Base-by-base conservation (phyloP, 2,113 vertebrate genomes). In the Thamnophis sirtalis region DNA sequence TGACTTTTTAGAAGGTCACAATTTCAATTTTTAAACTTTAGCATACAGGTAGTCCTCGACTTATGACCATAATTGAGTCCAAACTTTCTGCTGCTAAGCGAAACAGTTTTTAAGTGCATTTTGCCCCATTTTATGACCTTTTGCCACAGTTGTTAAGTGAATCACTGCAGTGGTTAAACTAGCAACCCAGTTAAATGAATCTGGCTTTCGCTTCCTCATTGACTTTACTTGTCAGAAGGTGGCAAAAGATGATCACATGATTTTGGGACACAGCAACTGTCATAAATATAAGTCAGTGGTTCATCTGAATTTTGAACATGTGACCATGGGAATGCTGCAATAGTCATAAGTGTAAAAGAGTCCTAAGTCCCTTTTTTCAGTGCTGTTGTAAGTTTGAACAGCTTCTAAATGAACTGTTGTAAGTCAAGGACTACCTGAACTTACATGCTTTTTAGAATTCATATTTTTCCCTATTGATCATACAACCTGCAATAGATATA, bases 401-500 rank as follows among this genome's bases (percentile, higher is more conserved):
- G 58, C 58, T 60, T 60, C 58, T 60, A 60, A 58, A 60, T 26
- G 58, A 3, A 26, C 58, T 60, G 58, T 9, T 60, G 24, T 60
- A 60, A 60, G 24, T 60, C 58, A 60, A 60, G 22, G 24, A 60
- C 58, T 60, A 60, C 58, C 58, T 60, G 9, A 60, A 60, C 24
- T 60, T 60, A 60, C 26, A 10, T 60, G 8, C 56, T 60, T 60
- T 60, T 60, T 60, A 63, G 9, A 26, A 63, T 63, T 28, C 60
- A 63, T n/a, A 63, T 9, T 63, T 24, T 63, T n/a, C 60, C 28
- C 60, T 22, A n/a, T 28, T n/a, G 60, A 13, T 63, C 90, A 88
- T 96, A 93, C 91, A 93, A 92, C 91, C 93, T 94, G 92, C 92
- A 94, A 60, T 93, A 90, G 93, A 87, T 58, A 56, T 49, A 7